These are phyloP conservation scores for Cotesia chilonis DNA, from an alignment of 1,140 invertebrate species.

Conservation along the genomic window DNA sequence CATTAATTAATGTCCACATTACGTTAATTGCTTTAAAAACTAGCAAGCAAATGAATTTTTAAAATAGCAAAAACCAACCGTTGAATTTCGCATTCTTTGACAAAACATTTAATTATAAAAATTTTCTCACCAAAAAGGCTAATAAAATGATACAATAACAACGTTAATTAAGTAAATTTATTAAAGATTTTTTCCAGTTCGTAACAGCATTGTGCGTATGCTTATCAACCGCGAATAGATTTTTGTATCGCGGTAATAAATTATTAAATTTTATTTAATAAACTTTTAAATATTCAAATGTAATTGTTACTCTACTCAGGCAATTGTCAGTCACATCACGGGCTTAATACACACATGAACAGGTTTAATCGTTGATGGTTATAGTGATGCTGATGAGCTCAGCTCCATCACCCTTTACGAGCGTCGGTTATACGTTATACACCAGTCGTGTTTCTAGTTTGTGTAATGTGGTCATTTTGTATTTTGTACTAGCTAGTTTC, in stretches of 20 bases:
- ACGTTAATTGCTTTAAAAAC: no score
- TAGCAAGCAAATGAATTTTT: no score
- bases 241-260: background rate
- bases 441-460: conserved; percentile 48
- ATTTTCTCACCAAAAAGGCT: no score
- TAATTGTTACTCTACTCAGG: background rate
- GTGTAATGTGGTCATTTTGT: conserved; percentile 51
- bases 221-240: background rate
- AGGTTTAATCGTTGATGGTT: conserved; percentile 48
- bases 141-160: no score
- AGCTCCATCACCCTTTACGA: conserved; percentile 48
- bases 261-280: background rate
- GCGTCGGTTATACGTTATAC: conserved; percentile 24
- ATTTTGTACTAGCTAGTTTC: conserved; percentile 37
- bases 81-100: no score
- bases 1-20: no score
- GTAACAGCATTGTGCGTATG: no score
- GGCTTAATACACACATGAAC: conserved; percentile 11
- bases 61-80: no score
- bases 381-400: conserved; percentile 47
- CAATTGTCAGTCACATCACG: background rate
- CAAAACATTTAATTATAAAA: no score
- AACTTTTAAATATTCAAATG: conserved; percentile 14
- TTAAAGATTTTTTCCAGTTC: no score
- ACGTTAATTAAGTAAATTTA: no score